A percentile compares a stretch with the other conserved stretches of the same genome.
phyloP scores from a whole-genome alignment of 1,140 invertebrate species.

The Cecropterus lyciades region DNA sequence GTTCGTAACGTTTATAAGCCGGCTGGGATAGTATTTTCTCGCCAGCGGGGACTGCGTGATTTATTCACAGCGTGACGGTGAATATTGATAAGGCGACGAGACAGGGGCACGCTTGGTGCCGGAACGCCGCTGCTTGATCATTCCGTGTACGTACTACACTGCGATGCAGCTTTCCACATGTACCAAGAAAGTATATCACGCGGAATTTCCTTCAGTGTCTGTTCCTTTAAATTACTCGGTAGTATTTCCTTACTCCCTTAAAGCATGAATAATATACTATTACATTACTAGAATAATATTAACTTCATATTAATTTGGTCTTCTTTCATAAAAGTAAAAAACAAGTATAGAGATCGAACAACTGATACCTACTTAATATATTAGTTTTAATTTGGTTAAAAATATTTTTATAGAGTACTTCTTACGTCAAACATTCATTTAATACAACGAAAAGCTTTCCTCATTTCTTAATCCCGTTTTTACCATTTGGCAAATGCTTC shows the following conservation, averaged over 20 bases:
- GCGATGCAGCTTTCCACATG: constrained; percentile 46
- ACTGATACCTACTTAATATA: no score
- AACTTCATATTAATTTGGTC: no score
- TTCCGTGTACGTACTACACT: constrained; percentile 39
- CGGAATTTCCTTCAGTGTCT: not conserved
- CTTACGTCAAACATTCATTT: not conserved
- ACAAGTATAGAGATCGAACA: no score
- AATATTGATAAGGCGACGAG: constrained; percentile 51
- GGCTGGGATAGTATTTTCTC: constrained; percentile 48
- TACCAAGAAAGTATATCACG: constrained; percentile 46
- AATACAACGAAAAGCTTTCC: not conserved
- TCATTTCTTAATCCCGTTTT: not conserved
- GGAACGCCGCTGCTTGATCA: constrained; percentile 32
- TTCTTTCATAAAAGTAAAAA: no score
- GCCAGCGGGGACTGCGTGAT: constrained; percentile 54
- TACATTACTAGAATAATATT: no score
- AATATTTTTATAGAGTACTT: not conserved
- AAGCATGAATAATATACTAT: no score
- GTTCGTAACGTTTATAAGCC: constrained; percentile 53
- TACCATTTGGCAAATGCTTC: constrained; percentile 14
- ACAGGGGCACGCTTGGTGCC: constrained; percentile 2
- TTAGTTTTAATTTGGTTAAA: not conserved
- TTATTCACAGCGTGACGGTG: constrained; percentile 47
- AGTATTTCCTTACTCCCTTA: not conserved
- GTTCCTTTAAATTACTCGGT: not conserved